Percentiles rank a stretch among this genome's conserved stretches.
Conservation (phyloP, 2,797 vertebrate species). For the Acridotheres tristis region DNA sequence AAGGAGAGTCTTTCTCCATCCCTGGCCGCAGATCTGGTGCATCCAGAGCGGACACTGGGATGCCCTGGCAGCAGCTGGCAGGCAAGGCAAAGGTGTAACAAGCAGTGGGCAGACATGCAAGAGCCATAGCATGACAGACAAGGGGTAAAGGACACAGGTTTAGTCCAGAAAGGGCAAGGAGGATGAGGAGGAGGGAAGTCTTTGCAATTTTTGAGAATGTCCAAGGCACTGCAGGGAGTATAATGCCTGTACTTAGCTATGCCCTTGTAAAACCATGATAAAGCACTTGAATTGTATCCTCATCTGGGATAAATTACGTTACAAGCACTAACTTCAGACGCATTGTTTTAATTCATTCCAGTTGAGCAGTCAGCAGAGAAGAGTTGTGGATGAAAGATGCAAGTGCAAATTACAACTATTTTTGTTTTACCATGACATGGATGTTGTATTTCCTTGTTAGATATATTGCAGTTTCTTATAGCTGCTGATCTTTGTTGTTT, state of each 20-base stretch:
- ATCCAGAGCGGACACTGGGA: neutral
- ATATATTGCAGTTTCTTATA: neutral
- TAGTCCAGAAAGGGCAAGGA: neutral
- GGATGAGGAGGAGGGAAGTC: neutral
- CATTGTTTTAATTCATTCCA: neutral
- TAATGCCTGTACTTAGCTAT: neutral
- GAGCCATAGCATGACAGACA: neutral
- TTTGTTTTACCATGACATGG: neutral
- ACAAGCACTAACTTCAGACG: neutral
- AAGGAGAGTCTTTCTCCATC: neutral
- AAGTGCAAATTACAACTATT: neutral
- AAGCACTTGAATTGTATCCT: conserved; percentile 1
- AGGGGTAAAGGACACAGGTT: neutral
- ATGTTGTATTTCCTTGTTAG: neutral
- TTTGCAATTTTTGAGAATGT: neutral
- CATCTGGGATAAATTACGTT: neutral
- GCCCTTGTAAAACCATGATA: neutral
- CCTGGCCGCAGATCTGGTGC: neutral
- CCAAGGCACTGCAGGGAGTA: neutral
- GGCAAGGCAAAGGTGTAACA: neutral
- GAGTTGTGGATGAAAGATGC: neutral
- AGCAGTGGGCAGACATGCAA: neutral
- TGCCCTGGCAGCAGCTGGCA: neutral
- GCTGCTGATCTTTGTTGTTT: neutral
- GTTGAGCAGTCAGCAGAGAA: neutral